Base-by-base conservation (phyloP, 2,888 invertebrate species). In the Didymodactylos carnosus region DNA sequence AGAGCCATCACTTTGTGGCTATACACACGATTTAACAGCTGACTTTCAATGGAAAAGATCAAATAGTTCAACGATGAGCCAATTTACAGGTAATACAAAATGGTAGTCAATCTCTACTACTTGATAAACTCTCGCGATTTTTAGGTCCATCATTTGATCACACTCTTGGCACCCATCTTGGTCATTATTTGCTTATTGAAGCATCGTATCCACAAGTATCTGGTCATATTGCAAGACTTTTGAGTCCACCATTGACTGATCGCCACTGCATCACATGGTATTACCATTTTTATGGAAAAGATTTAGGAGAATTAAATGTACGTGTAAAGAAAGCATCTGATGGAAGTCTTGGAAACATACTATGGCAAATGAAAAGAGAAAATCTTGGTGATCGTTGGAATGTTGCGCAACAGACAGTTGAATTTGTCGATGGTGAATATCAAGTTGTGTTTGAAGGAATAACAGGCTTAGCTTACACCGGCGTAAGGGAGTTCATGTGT, bases 121-220 rank as follows among this genome's bases (percentile, higher is more conserved):
- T n/a, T n/a, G n/a, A n/a, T n/a, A n/a, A n/a, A n/a, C n/a, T n/a
- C n/a, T n/a, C n/a, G n/a, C n/a, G n/a, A n/a, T n/a, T n/a, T n/a
- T n/a, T n/a, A n/a, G n/a, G n/a, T n/a, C n/a, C n/a, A n/a, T n/a
- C n/a, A n/a, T n/a, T n/a, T n/a, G 83, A 82, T 76, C 81, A 82
- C 76, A 80, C 80, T 3, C 77, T 77, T 62, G 76, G 77, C 19
- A 78, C 77, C 19, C 71, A 76, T 16, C 53, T 75, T 73, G 87
- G 87, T 43, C 86, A 87, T 23, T 88, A 86, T 78, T 86, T 86
- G 0, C 86, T 82, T 78, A 86, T 87, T 62, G 87, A 87, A 79
- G 85, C 87, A 0, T 83, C 86, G 5, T n/a, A n/a, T n/a, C 86
- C 87, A 0, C 81, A 87, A 62, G 78, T 84, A 75, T 85, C 86